These are phyloP conservation scores for Lemur catta DNA, from an alignment of 2,797 vertebrate species.

Conservation along the genomic window DNA sequence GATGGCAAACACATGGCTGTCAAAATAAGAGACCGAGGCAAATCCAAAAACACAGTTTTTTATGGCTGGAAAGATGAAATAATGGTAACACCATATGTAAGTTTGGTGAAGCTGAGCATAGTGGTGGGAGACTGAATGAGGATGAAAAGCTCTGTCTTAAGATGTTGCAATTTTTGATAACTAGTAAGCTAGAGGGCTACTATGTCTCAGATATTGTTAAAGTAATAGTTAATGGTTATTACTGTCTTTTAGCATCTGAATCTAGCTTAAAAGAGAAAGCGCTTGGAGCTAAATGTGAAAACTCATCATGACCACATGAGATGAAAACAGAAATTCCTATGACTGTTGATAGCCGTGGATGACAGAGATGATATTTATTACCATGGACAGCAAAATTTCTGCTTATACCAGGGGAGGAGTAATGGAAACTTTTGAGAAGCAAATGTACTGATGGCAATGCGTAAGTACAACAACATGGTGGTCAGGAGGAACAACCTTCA, in stretches of 20 bases:
- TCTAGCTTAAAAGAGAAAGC: slow-evolving; percentile 72
- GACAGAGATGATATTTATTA: slow-evolving; percentile 82
- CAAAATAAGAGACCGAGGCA: neutral
- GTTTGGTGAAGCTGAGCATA: neutral
- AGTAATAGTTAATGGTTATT: slow-evolving; percentile 75
- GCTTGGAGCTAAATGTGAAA: slow-evolving; percentile 82
- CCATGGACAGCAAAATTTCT: slow-evolving; percentile 77
- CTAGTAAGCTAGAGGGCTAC: slow-evolving; percentile 48
- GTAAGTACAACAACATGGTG: slow-evolving; percentile 64
- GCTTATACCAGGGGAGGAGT: slow-evolving; percentile 64
- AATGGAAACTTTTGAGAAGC: slow-evolving; percentile 71
- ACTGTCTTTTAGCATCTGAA: slow-evolving; percentile 73
- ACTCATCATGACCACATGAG: slow-evolving; percentile 64
- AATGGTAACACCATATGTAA: neutral
- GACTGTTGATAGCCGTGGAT: slow-evolving; percentile 77
- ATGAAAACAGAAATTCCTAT: slow-evolving; percentile 74
- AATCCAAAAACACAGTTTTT: neutral
- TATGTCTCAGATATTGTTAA: slow-evolving; percentile 65
- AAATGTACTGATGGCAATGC: slow-evolving; percentile 73
- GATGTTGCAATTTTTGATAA: slow-evolving; percentile 50
- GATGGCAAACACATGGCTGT: neutral
- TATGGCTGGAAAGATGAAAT: neutral
- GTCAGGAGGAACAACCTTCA: slow-evolving; percentile 61
- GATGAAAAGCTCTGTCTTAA: neutral
- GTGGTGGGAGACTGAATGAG: neutral